Evolutionary conservation across 2,888 invertebrate species (phyloP), one percentile per base, ranked within the genome.

Genomic region (Pycnomerus fuliginosus): DNA sequence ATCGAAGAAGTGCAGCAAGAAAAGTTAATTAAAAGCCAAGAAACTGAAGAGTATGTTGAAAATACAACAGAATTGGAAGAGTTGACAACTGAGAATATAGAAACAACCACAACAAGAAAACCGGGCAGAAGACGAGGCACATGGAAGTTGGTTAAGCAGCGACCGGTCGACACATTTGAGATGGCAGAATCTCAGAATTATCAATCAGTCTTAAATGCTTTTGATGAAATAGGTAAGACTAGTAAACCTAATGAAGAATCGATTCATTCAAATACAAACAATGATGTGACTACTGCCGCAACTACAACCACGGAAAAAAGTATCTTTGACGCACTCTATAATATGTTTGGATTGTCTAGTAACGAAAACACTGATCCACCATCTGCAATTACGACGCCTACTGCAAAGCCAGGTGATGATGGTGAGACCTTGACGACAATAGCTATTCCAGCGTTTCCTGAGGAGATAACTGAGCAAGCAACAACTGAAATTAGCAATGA

Each of bases 181-280:
- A 80, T 81, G 0, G 88, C 90, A 0, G 90, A 90, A 67, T 88
- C 89, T 0, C 90, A 90, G 68, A 84, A 83, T 61, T 78, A 86
- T 16, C 83, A 61, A 28, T 60, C 59, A 8, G 57, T 69, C 8
- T 50, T 62, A 20, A 68, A 70, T 46, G 51, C 48, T 8, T 62
- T 67, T 39, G 52, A 54, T 14, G 38, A 50, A 23, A 58, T 59
- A 25, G 53, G 50, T 16, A 64, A 65, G 71, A 48, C 49, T 8
- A n/a, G n/a, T n/a, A 51, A 32, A 24, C 25, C 22, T 27, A 10
- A 7, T 12, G 4, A 12, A 4, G 36, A 13, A 3, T n/a, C 11
- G 8, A 12, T 10, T 12, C 11, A 16, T 8, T 8, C 8, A 20
- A 55, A 57, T 36, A 58, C 55, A 23, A 35, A 52, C 41, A 52